phyloP scores from a whole-genome alignment of 2,888 invertebrate genomes.

The Dasysyrphus tricinctus region DNA sequence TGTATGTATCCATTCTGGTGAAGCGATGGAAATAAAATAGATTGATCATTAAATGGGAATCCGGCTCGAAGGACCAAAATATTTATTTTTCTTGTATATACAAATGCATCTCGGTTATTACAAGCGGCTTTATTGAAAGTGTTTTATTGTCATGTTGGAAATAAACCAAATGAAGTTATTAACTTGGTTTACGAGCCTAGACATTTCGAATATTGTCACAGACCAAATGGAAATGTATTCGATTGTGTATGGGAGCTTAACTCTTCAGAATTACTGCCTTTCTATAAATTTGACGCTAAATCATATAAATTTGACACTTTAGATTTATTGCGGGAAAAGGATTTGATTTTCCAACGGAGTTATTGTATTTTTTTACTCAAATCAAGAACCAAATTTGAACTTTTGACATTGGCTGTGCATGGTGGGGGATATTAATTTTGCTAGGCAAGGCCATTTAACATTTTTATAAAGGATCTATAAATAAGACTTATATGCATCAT shows the following conservation, averaged over 20 bases:
- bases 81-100: not conserved
- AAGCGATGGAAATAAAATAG: conserved; percentile 55
- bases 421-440: not conserved
- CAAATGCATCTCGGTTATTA: conserved; percentile 23
- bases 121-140: not conserved
- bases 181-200: conserved; percentile 36
- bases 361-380: not conserved
- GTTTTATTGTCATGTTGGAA: conserved; percentile 26
- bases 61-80: conserved; percentile 33
- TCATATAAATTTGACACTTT: conserved; percentile 10
- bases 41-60: conserved; percentile 55
- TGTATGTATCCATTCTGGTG: not conserved
- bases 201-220: conserved; percentile 12
- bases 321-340: not conserved
- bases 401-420: not conserved
- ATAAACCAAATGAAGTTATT: conserved; percentile 48
- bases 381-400: not conserved
- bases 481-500: no score
- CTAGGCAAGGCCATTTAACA: no score
- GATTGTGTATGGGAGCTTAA: not conserved
- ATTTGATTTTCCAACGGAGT: not conserved
- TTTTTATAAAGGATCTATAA: no score
- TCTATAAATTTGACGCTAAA: not conserved
- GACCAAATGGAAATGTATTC: conserved; percentile 25
- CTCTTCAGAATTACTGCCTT: not conserved